These are phyloP conservation scores for Helicoverpa zea DNA, from an alignment of 1,140 invertebrate species.

Conservation along the genomic window DNA sequence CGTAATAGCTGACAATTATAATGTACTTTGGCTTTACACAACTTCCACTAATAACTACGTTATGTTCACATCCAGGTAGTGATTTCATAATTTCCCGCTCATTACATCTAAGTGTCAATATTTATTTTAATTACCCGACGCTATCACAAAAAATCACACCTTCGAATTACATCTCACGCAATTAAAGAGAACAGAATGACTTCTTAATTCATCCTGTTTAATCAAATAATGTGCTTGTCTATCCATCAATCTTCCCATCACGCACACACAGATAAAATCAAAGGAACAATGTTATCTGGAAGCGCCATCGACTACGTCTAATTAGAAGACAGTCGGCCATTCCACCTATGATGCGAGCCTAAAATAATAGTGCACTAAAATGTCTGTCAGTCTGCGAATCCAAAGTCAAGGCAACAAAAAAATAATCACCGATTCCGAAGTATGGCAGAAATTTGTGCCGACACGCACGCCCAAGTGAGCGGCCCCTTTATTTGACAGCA, in stretches of 20 bases:
- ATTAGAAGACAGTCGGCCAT: constrained; percentile 65
- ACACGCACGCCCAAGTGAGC: constrained; percentile 84
- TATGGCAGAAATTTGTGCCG: constrained; percentile 85
- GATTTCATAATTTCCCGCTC: constrained; percentile 3
- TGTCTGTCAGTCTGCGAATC: constrained; percentile 81
- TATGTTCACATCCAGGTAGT: background rate
- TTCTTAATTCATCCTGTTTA: constrained; percentile 28
- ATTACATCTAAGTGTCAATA: constrained; percentile 35
- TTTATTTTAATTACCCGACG: constrained; percentile 29
- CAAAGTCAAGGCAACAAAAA: constrained; percentile 78
- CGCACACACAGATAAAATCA: constrained; percentile 26
- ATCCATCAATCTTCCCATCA: constrained; percentile 25
- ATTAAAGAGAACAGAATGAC: constrained; percentile 10
- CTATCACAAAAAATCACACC: constrained; percentile 2
- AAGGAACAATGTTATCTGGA: constrained; percentile 51
- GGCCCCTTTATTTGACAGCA: constrained; percentile 86
- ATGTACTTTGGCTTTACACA: constrained; percentile 6
- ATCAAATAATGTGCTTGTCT: constrained; percentile 31
- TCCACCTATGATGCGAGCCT: constrained; percentile 64
- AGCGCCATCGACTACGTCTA: constrained; percentile 55
- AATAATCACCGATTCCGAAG: constrained; percentile 84
- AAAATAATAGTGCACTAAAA: constrained; percentile 72
- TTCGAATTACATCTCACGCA: background rate
- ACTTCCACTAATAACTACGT: constrained; percentile 13
- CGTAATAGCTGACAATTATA: constrained; percentile 17